Evolutionary conservation across 2,113 vertebrate genomes (phyloP).

Genomic region (Sarotherodon lohbergeri): DNA sequence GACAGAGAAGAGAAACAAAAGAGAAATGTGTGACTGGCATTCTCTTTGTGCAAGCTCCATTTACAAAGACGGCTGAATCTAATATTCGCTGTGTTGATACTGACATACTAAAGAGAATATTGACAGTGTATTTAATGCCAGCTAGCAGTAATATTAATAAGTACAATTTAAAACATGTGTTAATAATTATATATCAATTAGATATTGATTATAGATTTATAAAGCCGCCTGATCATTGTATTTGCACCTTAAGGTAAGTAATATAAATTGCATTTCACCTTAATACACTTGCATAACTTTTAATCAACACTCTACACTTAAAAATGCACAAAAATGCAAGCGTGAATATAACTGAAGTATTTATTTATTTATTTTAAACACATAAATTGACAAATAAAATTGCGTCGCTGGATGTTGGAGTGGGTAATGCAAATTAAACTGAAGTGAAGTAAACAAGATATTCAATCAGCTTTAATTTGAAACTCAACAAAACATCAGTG

Average conservation of each 20-base stretch:
- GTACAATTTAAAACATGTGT: not conserved
- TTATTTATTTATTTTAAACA: not conserved
- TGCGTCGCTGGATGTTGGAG: not conserved
- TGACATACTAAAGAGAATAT: not conserved
- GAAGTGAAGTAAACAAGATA: not conserved
- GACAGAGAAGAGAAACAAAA: slow-evolving; percentile 2
- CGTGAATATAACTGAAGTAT: not conserved
- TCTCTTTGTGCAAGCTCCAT: slow-evolving; percentile 31
- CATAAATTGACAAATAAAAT: not conserved
- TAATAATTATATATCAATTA: not conserved
- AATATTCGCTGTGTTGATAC: not conserved
- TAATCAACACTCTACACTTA: not conserved
- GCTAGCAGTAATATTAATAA: not conserved
- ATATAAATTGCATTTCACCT: not conserved
- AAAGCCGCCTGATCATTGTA: not conserved
- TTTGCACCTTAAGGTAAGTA: not conserved
- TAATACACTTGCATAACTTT: not conserved
- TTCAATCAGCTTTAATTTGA: not conserved
- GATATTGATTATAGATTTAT: not conserved
- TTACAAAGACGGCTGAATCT: slow-evolving; percentile 18
- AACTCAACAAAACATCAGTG: not conserved
- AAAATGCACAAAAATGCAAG: not conserved
- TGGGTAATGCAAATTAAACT: not conserved
- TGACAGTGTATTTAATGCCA: not conserved
- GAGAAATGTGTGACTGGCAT: slow-evolving; percentile 24